Evolutionary conservation across 2,888 invertebrate species (phyloP), one percentile per base, ranked within the genome.

Genomic region (Drosophila kuntzei): DNA sequence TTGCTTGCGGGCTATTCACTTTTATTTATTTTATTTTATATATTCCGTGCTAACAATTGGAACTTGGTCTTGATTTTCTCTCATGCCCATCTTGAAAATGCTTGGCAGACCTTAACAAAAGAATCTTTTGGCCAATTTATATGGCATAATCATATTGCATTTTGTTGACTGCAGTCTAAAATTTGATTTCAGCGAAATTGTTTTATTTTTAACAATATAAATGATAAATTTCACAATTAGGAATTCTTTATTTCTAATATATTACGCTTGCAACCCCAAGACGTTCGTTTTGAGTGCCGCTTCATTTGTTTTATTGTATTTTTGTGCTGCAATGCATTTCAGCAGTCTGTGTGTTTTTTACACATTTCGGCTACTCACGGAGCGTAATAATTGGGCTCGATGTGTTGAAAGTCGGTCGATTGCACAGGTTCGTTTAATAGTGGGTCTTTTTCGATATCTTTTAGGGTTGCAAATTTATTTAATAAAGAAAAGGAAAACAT

Each of bases 1-100:
- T 58, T 75, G 71, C 63, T 78, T 70, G 59, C 53, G 49, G 63
- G 57, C 71, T 58, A 46, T 70, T 66, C 60, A 61, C 39, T 59
- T 29, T 25, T 32, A 14, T 29, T 50, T 51, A 34, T 61, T 20
- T 14, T 43, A 39, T 44, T 22, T 57, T 55, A 59, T 57, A 62
- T 76, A 53, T 74, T 32, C 51, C 37, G 47, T 44, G 53, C 57
- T 63, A 63, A 73, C 29, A 67, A 61, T 59, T 49, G 57, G 49
- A 34, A 53, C 46, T 53, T 25, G 37, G 32, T 55, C 57, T 57
- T 36, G 46, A 57, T 57, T 25, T 25, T 46, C 57, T 46, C 57
- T 46, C 25, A 22, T 46, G 34, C 57, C 25, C 44, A 44, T 34
- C 34, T 44, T 14, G 6, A 32, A 43, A 32, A 43, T 29, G 39